Evolutionary conservation across 2,888 invertebrate genomes (phyloP).

Genomic region (Xestia xanthographa): DNA sequence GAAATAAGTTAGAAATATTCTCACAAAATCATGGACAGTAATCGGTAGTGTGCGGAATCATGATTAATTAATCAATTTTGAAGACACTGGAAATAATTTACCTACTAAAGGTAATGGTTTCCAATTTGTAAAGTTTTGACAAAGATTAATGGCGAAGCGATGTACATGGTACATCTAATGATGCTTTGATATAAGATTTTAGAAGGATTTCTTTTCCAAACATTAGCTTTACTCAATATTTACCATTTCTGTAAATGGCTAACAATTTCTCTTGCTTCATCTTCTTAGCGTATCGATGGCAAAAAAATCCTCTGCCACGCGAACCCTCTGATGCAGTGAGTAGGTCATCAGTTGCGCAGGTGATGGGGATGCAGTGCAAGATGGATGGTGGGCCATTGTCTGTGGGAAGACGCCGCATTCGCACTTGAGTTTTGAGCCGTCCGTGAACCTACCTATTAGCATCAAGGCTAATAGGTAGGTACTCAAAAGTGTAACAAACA

Average conservation of each 20-base stretch:
- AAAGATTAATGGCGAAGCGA: conserved; percentile 71
- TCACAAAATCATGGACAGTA: conserved; percentile 6
- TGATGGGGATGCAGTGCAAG: too few relatives aligned
- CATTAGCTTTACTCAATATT: neutral
- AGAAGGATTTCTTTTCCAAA: neutral
- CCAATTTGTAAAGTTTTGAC: conserved; percentile 73
- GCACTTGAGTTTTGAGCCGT: too few relatives aligned
- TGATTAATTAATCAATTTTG: conserved; percentile 51
- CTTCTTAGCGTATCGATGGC: too few relatives aligned
- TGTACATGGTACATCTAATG: conserved; percentile 62
- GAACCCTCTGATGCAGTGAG: too few relatives aligned
- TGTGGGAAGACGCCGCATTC: too few relatives aligned
- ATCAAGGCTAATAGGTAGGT: neutral
- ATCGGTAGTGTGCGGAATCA: conserved; percentile 15
- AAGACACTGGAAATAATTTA: conserved; percentile 55
- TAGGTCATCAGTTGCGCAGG: too few relatives aligned
- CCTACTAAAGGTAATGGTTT: conserved; percentile 68
- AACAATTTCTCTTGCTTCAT: neutral
- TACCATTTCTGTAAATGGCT: neutral
- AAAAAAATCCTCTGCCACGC: too few relatives aligned
- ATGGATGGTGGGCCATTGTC: too few relatives aligned
- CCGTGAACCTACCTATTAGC: too few relatives aligned
- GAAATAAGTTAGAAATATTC: neutral
- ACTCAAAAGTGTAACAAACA: neutral
- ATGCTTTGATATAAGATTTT: conserved; percentile 6